These are phyloP conservation scores for Cebus imitator DNA, from an alignment of 2,113 vertebrate species.

Conservation along the genomic window DNA sequence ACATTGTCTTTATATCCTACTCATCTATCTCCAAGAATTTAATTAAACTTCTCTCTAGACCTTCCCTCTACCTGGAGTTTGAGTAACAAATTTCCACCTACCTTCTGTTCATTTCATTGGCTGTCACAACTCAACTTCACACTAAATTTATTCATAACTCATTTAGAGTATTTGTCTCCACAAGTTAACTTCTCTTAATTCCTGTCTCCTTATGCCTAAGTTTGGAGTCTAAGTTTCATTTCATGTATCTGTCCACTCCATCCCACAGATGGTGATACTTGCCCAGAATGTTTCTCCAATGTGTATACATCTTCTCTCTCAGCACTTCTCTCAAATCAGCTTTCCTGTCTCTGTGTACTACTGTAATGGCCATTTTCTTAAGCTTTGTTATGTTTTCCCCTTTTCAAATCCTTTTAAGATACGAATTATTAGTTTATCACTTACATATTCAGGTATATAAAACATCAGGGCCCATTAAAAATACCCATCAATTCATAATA, in stretches of 20 bases:
- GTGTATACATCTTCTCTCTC: background rate
- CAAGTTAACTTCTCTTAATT: background rate
- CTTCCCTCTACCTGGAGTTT: background rate
- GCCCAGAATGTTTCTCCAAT: background rate
- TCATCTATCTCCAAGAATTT: background rate
- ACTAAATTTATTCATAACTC: background rate
- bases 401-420: background rate
- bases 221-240: background rate
- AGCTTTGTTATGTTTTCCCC: background rate
- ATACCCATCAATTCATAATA: background rate
- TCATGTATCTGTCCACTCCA: background rate
- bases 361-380: background rate
- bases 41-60: background rate
- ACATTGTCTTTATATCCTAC: background rate
- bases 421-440: background rate
- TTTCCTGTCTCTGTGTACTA: accelerated
- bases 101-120: background rate
- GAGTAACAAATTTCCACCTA: background rate
- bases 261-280: background rate
- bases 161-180: background rate
- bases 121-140: background rate
- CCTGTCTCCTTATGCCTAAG: background rate
- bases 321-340: background rate
- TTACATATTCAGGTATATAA: background rate
- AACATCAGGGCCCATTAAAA: background rate